Base-by-base conservation (phyloP, 2,113 vertebrate genomes). In the Hippocampus guttulatus region DNA sequence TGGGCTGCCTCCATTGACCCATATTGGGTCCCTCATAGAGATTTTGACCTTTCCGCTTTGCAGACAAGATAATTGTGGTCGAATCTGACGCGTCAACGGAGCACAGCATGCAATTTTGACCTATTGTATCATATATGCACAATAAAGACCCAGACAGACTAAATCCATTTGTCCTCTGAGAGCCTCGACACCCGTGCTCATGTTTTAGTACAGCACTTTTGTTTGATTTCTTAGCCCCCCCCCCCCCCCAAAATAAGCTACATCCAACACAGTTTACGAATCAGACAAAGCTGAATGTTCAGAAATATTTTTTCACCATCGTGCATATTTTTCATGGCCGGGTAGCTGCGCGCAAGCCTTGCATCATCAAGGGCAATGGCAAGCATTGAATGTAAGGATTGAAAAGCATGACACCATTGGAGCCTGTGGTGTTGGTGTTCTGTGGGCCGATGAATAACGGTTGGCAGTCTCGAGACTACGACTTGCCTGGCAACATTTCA, bases 11-110 rank as follows among this genome's bases (percentile, higher is more conserved):
- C 27, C 49, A 38, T 25, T n/a, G 45, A 68, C 68, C 51, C 51
- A 23, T 67, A 69, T 49, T 40, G 52, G 55, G 60, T 43, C 41
- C 64, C 67, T 75, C 49, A 30, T 30, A 66, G 69, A 61, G 71
- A 67, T 47, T 71, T 43, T 75, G 71, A 80, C 69, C 67, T 82
- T 77, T 15, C 45, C 45, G 12, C 45, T 47, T 47, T 84, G 7
- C 45, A 70, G 60, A 64, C 40, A 69, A 67, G 69, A 67, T 70
- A 82, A 81, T 43, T 69, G 68, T 67, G 38, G 23, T 0, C 18
- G n/a, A 68, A 33, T 45, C 54, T 70, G 18, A 64, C 55, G 71
- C 57, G 51, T 66, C 30, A 63, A 52, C 67, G 66, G 47, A 33
- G 65, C 57, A 69, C 16, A 41, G 20, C 4, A 60, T 70, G 75